Conservation (phyloP, 1,140 invertebrate genomes). For the Lucilia cuprina region DNA sequence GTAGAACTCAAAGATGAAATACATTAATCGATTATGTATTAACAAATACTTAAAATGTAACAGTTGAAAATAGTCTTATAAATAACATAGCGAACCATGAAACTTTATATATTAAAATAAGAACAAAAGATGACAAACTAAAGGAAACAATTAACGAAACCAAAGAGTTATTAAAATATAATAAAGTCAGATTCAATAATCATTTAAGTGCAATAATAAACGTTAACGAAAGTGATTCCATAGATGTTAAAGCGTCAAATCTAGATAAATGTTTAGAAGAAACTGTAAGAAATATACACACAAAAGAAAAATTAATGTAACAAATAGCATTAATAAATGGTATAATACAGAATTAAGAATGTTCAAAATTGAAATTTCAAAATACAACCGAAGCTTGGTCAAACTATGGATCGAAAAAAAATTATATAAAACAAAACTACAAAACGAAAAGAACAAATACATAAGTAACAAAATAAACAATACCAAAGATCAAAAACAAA, state of each 20-base stretch:
- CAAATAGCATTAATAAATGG: background rate
- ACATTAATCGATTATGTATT: background rate
- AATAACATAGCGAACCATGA: background rate
- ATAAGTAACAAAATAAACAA: background rate
- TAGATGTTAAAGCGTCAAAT: background rate
- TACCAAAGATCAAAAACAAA: conserved; percentile 2
- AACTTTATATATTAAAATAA: too few relatives aligned
- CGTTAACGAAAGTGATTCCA: background rate
- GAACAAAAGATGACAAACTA: too few relatives aligned
- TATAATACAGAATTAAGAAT: background rate
- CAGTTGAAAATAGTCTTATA: background rate
- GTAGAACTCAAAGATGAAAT: background rate
- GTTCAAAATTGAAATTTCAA: background rate
- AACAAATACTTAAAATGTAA: background rate
- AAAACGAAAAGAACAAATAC: background rate
- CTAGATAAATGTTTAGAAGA: background rate
- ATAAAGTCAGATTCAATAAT: background rate
- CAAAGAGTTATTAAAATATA: background rate
- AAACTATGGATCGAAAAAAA: background rate
- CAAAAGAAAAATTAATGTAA: background rate
- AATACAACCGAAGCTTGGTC: background rate
- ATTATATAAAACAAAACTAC: background rate
- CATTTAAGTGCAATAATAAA: background rate
- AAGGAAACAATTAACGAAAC: too few relatives aligned
- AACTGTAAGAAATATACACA: background rate